Evolutionary conservation across 2,113 vertebrate genomes (phyloP).

Genomic region (Dicaeum eximium): DNA sequence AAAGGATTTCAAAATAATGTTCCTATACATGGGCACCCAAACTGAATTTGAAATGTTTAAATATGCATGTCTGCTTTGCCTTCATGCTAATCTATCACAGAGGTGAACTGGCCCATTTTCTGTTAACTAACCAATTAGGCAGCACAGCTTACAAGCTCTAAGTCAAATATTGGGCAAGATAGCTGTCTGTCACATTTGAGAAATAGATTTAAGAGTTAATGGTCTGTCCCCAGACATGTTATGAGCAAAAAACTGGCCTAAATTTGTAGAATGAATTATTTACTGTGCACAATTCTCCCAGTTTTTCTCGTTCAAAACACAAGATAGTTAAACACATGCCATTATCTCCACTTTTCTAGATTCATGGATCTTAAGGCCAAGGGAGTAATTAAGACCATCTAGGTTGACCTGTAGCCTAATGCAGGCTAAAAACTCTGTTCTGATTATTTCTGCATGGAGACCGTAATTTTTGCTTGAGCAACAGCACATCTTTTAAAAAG

Average conservation of each 20-base stretch:
- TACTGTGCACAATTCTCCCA: background rate
- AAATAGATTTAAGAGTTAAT: background rate
- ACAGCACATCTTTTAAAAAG: conserved; percentile 6
- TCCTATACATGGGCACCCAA: background rate
- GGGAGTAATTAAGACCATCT: conserved; percentile 15
- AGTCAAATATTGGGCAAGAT: conserved; percentile 19
- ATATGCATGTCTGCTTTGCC: conserved; percentile 19
- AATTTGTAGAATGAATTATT: background rate
- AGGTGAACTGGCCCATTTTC: background rate
- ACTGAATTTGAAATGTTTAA: conserved; percentile 20
- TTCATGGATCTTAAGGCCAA: background rate
- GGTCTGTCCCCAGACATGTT: background rate
- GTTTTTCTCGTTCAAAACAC: background rate
- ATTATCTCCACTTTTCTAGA: background rate
- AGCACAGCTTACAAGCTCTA: background rate
- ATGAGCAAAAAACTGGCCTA: background rate
- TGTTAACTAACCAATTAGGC: conserved; percentile 1
- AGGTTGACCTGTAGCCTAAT: conserved; percentile 9
- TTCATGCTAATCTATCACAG: conserved; percentile 31
- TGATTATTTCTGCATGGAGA: conserved; percentile 18
- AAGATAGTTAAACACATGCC: background rate
- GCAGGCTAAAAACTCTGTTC: background rate
- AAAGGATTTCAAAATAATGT: background rate
- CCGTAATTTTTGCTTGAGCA: background rate
- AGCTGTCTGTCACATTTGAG: background rate